Conservation (phyloP, 2,113 vertebrate species). For the Etheostoma spectabile region DNA sequence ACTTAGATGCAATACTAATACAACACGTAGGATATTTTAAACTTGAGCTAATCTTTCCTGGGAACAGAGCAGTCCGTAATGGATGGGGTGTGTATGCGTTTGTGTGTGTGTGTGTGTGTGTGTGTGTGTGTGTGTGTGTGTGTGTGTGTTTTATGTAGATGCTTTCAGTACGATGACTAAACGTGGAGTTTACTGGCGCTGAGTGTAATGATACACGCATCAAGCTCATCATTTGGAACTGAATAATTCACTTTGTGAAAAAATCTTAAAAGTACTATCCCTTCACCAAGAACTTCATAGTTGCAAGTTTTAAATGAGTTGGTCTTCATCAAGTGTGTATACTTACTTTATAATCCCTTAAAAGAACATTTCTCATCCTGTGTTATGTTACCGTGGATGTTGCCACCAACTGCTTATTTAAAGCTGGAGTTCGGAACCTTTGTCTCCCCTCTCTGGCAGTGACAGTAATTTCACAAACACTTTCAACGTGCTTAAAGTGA, state of each 20-base stretch:
- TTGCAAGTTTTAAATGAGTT: conserved; percentile 20
- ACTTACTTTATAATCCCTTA: conserved; percentile 41
- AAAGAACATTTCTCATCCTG: conserved; percentile 34
- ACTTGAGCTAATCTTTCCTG: conserved; percentile 71
- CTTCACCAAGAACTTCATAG: conserved; percentile 16
- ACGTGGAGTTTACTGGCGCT: conserved; percentile 17
- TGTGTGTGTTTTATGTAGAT: not conserved
- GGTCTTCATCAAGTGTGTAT: conserved; percentile 14
- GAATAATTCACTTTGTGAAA: conserved; percentile 21
- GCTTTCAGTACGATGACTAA: conserved; percentile 43
- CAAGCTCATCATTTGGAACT: conserved; percentile 39
- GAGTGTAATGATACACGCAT: conserved; percentile 45
- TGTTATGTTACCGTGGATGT: no score
- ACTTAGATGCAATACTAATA: conserved; percentile 74
- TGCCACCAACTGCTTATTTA: not conserved
- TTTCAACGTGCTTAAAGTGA: no score
- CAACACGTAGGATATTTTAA: conserved; percentile 74
- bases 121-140: conserved; percentile 6
- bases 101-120: conserved; percentile 10
- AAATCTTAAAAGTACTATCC: not conserved
- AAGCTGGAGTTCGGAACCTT: no score
- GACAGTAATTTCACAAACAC: no score
- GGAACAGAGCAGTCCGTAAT: conserved; percentile 60
- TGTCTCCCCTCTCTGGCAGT: no score
- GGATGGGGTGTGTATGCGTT: conserved; percentile 26